These are phyloP conservation scores for Casuarius casuarius DNA, from an alignment of 2,113 vertebrate genomes.

Conservation along the genomic window DNA sequence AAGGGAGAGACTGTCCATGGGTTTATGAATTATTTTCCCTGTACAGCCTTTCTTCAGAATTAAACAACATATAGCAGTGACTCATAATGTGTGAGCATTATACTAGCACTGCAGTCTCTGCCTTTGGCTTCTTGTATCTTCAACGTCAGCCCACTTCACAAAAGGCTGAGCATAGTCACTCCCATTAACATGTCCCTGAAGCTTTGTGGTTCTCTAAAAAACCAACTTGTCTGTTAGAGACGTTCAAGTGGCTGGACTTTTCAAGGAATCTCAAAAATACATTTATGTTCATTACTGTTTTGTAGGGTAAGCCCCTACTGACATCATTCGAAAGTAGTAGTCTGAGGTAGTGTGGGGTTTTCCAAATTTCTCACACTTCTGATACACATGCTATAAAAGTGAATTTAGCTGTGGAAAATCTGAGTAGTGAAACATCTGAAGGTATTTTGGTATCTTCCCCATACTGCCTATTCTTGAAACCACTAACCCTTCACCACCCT, in stretches of 20 bases:
- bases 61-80: not conserved
- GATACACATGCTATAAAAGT: not conserved
- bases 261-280: not conserved
- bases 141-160: not conserved
- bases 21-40: not conserved
- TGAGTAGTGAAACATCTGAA: not conserved
- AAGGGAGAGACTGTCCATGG: not conserved
- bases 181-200: not conserved
- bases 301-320: not conserved
- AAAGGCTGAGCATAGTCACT: not conserved
- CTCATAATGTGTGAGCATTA: not conserved
- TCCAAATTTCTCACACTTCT: not conserved
- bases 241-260: not conserved
- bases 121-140: not conserved
- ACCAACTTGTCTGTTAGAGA: not conserved
- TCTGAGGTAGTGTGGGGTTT: not conserved
- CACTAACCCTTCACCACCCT: not conserved
- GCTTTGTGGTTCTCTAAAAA: not conserved
- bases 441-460: not conserved
- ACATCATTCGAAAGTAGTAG: not conserved
- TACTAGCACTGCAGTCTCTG: not conserved
- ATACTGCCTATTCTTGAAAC: not conserved
- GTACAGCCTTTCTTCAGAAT: not conserved
- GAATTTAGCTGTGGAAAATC: conserved; percentile 35
- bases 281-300: not conserved